These are phyloP conservation scores for Isurus oxyrinchus DNA, from an alignment of 2,113 vertebrate genomes.

Conservation along the genomic window DNA sequence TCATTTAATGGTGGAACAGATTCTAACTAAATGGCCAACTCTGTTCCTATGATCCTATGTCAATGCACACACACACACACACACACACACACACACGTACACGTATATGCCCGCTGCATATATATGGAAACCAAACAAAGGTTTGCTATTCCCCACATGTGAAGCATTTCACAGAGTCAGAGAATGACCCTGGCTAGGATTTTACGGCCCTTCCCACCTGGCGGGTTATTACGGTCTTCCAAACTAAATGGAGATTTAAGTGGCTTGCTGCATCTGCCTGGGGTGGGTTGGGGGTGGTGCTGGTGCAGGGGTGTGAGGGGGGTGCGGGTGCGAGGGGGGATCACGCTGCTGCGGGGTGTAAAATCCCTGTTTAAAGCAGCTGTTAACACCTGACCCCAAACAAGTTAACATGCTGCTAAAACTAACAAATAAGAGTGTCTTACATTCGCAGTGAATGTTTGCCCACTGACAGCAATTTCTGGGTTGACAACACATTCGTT, in stretches of 20 bases:
- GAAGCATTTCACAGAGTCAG: not conserved
- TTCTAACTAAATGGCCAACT: not conserved
- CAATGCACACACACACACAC: not conserved
- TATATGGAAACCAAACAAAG: not conserved
- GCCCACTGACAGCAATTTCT: not conserved
- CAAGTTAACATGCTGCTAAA: not conserved
- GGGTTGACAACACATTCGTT: not conserved
- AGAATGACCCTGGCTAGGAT: not conserved
- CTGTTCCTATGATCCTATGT: not conserved
- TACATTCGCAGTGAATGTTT: not conserved
- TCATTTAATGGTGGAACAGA: not conserved
- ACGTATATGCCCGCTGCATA: not conserved
- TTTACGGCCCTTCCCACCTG: no score
- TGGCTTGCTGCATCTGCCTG: no score
- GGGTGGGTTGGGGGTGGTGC: no score
- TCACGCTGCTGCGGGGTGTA: no score
- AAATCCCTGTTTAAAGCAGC: not conserved
- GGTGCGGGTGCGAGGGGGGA: no score
- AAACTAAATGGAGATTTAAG: no score
- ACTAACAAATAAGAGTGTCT: not conserved
- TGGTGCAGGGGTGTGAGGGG: no score
- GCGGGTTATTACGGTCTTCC: no score
- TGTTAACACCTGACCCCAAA: not conserved
- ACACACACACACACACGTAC: no score
- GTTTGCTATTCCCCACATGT: not conserved